phyloP scores from a whole-genome alignment of 2,888 invertebrate species.

The Tridacna crocea region DNA sequence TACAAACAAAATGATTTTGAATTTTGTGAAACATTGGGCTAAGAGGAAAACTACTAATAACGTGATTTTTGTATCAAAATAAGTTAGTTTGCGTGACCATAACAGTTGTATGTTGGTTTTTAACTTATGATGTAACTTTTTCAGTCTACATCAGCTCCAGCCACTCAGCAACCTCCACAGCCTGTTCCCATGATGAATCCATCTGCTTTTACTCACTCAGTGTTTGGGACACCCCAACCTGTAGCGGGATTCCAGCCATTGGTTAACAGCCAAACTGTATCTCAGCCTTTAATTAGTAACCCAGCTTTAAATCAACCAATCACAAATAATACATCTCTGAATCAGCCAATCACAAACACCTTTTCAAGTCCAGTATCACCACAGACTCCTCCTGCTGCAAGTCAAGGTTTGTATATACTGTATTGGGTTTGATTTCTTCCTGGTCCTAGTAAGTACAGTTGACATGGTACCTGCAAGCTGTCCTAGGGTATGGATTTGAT shows the following conservation, averaged over 20 bases:
- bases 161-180: not conserved
- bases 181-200: constrained; percentile 6
- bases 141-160: constrained; percentile 24
- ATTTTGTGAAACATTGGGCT: no score
- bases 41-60: no score
- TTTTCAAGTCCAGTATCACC: constrained; percentile 19
- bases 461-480: no score
- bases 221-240: constrained; percentile 15
- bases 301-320: constrained; percentile 3
- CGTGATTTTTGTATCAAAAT: no score
- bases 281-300: constrained; percentile 12
- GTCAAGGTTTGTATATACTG: constrained; percentile 9
- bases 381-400: not conserved
- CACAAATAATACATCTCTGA: not conserved
- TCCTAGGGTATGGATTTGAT: no score
- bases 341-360: constrained; percentile 12
- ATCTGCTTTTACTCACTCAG: constrained; percentile 8
- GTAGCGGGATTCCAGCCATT: constrained; percentile 17
- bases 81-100: no score
- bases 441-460: no score
- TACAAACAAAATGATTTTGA: no score
- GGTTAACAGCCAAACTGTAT: constrained; percentile 11
- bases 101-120: no score
- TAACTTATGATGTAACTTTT: no score
- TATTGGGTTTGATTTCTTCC: no score